Base-by-base conservation (phyloP, 2,113 vertebrate species). In the Malurus cyaneus region DNA sequence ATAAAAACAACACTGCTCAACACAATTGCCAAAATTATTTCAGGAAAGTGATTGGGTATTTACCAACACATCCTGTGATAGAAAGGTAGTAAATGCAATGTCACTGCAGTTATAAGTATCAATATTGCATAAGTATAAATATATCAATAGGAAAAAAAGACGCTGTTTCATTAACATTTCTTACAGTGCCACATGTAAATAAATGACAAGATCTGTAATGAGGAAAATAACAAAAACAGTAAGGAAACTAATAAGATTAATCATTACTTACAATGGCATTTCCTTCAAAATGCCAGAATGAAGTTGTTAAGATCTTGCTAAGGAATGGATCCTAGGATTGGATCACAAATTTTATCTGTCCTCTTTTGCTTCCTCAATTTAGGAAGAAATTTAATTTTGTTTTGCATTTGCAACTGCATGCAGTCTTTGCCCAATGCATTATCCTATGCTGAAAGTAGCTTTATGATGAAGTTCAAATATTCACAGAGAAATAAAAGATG, bases 301-400 rank as follows among this genome's bases (percentile, higher is more conserved):
- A 62, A 85, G 23, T 61, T 60, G 24, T 74, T 89, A 76, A 31
- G 49, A 24, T 61, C n/a, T 89, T 72, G 42, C n/a, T 7, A 61
- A 85, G 34, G n/a, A 86, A 39, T 39, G 39, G 39, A 39, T 89
- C 16, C 36, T 57, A 80, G 47, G 46, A 92, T 89, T 34, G 25
- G 24, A 89, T 80, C 25, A 76, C 1, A 3, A 88, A 88, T 42
- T 88, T 94, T 72, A 53, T 80, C 18, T 84, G 19, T 76, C 26
- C 46, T 53, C 21, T 76, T 85, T 62, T 53, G 11, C 54, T 88
- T 92, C 41, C n/a, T 77, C 39, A 46, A 2, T 89, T 65, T 82
- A 77, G 71, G 25, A 92, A 88, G 41, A 92, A 92, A 88, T 77
- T n/a, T 85, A 69, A 32, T 82, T 65, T 34, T 92, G 42, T 86